Percentiles rank a stretch among this genome's conserved stretches.
Conservation (phyloP, 2,888 invertebrate species). For the Resseliella maxima region DNA sequence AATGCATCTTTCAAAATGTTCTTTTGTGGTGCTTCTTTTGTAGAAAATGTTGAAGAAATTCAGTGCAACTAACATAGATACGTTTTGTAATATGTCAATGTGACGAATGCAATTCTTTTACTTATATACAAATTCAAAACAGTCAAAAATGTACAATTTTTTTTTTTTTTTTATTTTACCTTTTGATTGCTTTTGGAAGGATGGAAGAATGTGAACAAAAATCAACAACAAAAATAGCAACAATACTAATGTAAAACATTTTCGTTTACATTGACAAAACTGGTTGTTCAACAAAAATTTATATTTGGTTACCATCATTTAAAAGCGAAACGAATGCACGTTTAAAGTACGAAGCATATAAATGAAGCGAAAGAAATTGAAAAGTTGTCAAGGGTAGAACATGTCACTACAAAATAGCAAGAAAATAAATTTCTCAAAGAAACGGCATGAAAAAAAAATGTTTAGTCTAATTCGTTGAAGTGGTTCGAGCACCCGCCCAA, state of each 20-base stretch:
- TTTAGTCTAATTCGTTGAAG: too few species aligned
- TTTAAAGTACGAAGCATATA: neutral
- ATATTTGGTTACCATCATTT: too few species aligned
- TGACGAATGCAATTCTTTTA: neutral
- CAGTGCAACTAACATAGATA: too few species aligned
- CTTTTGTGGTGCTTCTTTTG: neutral
- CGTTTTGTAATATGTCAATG: neutral
- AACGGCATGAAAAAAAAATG: too few species aligned
- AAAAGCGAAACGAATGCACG: too few species aligned
- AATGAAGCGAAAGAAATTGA: neutral
- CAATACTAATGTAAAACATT: conserved; percentile 2
- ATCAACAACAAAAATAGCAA: neutral
- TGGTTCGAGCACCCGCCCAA: too few species aligned
- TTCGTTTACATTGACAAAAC: neutral
- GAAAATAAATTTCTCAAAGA: too few species aligned
- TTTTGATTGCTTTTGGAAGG: neutral
- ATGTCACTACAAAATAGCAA: too few species aligned
- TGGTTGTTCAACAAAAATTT: neutral
- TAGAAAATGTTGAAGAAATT: neutral
- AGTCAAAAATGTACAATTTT: too few species aligned
- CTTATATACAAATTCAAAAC: too few species aligned
- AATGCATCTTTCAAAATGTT: neutral
- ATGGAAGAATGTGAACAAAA: neutral
- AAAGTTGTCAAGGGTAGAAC: too few species aligned
- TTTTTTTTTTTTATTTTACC: too few species aligned